Conservation (phyloP, 2,113 vertebrate genomes). For the Rhinolophus sinicus region DNA sequence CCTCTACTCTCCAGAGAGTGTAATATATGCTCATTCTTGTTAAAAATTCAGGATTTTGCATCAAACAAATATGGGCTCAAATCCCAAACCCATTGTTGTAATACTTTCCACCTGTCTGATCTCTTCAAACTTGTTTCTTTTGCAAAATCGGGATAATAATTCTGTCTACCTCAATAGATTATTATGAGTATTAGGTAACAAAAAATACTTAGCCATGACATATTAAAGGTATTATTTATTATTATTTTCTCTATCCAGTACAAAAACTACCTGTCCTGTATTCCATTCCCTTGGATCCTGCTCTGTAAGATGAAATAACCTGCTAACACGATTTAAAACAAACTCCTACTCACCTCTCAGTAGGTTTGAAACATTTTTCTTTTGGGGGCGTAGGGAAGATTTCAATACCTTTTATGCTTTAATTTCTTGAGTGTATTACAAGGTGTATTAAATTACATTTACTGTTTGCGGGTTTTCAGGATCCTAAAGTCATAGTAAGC, state of each 20-base stretch:
- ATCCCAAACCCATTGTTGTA: neutral
- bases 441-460: neutral
- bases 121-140: neutral
- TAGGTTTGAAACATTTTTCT: conserved; percentile 46
- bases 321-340: neutral
- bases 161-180: neutral
- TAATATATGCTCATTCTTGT: neutral
- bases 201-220: neutral
- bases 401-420: neutral
- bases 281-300: neutral
- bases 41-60: neutral
- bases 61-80: neutral
- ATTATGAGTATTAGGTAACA: neutral
- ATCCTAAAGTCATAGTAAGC: neutral
- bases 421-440: neutral
- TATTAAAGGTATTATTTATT: neutral
- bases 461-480: neutral
- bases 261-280: neutral
- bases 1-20: neutral
- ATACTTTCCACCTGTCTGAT: neutral
- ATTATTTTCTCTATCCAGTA: neutral
- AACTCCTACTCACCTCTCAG: neutral
- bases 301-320: neutral
- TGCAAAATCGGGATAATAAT: neutral
- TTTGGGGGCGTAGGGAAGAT: neutral